Evolutionary conservation across 2,113 vertebrate species (phyloP).

Genomic region (Lampris incognitus): DNA sequence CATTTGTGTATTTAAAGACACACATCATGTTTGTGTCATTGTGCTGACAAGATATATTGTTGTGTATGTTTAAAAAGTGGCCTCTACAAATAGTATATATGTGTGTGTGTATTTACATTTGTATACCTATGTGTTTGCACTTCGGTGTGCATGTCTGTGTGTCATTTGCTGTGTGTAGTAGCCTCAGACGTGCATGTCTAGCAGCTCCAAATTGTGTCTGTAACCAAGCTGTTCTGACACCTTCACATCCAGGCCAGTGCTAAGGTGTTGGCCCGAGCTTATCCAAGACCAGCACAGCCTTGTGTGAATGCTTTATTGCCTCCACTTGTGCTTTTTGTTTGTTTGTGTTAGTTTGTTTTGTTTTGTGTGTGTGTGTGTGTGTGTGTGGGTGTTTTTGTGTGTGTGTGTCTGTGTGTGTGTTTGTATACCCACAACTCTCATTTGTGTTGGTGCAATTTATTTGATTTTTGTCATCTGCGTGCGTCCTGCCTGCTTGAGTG

Average conservation of each 20-base stretch:
- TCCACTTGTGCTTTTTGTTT: slow-evolving; percentile 69
- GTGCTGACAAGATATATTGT: too few relatives aligned
- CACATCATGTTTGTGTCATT: too few relatives aligned
- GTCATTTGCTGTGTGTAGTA: slow-evolving; percentile 12
- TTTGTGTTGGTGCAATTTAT: slow-evolving; percentile 58
- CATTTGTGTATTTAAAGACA: neutral
- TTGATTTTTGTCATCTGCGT: slow-evolving; percentile 43
- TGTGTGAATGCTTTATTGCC: slow-evolving; percentile 74
- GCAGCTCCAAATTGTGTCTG: slow-evolving; percentile 72
- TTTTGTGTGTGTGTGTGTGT: slow-evolving; percentile 48
- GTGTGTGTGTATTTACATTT: slow-evolving; percentile 46
- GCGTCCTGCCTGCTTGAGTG: slow-evolving; percentile 29
- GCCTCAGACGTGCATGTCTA: slow-evolving; percentile 67
- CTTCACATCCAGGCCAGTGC: slow-evolving; percentile 67
- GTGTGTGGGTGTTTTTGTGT: slow-evolving; percentile 9
- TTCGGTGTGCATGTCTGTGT: slow-evolving; percentile 2
- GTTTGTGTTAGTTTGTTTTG: slow-evolving; percentile 34
- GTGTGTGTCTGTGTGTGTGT: slow-evolving; percentile 8
- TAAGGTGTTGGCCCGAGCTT: slow-evolving; percentile 72
- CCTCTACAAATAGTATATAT: neutral
- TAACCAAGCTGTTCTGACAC: slow-evolving; percentile 75
- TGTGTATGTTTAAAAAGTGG: neutral
- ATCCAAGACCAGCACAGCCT: slow-evolving; percentile 72
- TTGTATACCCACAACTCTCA: slow-evolving; percentile 46
- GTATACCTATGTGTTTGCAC: slow-evolving; percentile 32